Percentiles rank a stretch among this genome's conserved stretches.
Conservation (phyloP, 2,888 invertebrate species). For the Argyresthia albistria region DNA sequence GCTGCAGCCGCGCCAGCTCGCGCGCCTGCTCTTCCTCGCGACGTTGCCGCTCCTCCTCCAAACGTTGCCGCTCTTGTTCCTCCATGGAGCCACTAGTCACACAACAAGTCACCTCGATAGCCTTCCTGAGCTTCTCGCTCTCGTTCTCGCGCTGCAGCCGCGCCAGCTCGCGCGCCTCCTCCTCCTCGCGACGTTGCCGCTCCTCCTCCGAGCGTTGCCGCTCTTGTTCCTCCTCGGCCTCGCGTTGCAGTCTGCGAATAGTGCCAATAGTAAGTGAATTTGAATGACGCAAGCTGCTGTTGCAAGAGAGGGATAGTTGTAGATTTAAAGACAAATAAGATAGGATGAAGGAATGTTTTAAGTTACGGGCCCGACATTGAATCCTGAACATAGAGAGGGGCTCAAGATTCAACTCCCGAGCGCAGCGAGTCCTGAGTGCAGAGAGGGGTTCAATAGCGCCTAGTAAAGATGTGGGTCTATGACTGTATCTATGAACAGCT, state of each 20-base stretch:
- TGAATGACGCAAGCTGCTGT: too few species aligned
- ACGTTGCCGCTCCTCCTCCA: constrained; percentile 89
- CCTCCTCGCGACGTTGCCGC: constrained; percentile 84
- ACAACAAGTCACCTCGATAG: constrained; percentile 80
- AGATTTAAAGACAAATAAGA: too few species aligned
- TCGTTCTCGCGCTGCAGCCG: constrained; percentile 86
- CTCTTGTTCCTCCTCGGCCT: constrained; percentile 77
- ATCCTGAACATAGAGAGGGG: too few species aligned
- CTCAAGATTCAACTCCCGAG: too few species aligned
- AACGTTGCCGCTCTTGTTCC: constrained; percentile 80
- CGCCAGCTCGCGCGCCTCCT: constrained; percentile 83
- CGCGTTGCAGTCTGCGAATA: constrained; percentile 61
- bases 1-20: constrained; percentile 84
- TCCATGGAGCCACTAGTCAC: constrained; percentile 31
- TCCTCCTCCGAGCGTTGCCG: constrained; percentile 86
- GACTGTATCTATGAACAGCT: not conserved
- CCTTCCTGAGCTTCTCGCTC: constrained; percentile 86
- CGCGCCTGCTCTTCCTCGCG: constrained; percentile 86
- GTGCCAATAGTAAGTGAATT: not conserved
- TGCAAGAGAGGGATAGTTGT: too few species aligned
- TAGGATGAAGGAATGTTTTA: too few species aligned
- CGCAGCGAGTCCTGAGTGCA: too few species aligned
- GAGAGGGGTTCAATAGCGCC: too few species aligned
- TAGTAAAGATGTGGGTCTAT: too few species aligned
- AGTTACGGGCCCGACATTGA: too few species aligned